Conservation (phyloP, 2,113 vertebrate species). For the Neolamprologus modestus region DNA sequence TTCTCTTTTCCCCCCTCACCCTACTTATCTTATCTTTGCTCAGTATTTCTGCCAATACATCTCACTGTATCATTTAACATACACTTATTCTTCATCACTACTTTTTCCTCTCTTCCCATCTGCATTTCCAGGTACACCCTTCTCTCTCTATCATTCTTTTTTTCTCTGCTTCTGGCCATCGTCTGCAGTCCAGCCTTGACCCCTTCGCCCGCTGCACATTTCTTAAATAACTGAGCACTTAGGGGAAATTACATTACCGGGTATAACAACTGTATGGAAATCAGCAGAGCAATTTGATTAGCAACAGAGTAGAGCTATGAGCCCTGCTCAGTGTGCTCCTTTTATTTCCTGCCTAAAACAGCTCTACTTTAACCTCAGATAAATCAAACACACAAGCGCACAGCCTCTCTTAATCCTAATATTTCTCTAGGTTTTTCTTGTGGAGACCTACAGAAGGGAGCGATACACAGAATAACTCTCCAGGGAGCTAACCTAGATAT, state of each 20-base stretch:
- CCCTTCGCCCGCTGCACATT: slow-evolving; percentile 65
- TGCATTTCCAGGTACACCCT: slow-evolving; percentile 20
- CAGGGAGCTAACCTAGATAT: slow-evolving; percentile 68
- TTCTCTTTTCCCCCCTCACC: background rate
- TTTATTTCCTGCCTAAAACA: slow-evolving; percentile 71
- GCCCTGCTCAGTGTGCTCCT: slow-evolving; percentile 58
- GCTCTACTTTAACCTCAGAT: slow-evolving; percentile 65
- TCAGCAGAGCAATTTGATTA: slow-evolving; percentile 75
- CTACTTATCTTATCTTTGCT: background rate
- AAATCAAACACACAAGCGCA: slow-evolving; percentile 61
- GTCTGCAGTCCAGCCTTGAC: slow-evolving; percentile 60
- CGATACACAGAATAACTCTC: slow-evolving; percentile 38
- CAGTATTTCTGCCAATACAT: background rate
- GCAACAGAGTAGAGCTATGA: slow-evolving; percentile 67
- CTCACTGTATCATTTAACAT: background rate
- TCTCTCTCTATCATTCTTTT: slow-evolving; percentile 7
- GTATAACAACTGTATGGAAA: slow-evolving; percentile 77
- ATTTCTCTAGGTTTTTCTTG: slow-evolving; percentile 45
- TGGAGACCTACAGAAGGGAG: slow-evolving; percentile 31
- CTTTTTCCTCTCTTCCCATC: background rate
- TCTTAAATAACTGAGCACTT: slow-evolving; percentile 78
- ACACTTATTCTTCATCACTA: background rate
- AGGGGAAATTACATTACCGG: slow-evolving; percentile 72
- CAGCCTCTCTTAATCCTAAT: slow-evolving; percentile 49
- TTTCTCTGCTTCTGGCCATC: slow-evolving; percentile 22